Evolutionary conservation across 2,113 vertebrate species (phyloP), one percentile per base, ranked within the genome.

Genomic region (Vanacampus margaritifer): DNA sequence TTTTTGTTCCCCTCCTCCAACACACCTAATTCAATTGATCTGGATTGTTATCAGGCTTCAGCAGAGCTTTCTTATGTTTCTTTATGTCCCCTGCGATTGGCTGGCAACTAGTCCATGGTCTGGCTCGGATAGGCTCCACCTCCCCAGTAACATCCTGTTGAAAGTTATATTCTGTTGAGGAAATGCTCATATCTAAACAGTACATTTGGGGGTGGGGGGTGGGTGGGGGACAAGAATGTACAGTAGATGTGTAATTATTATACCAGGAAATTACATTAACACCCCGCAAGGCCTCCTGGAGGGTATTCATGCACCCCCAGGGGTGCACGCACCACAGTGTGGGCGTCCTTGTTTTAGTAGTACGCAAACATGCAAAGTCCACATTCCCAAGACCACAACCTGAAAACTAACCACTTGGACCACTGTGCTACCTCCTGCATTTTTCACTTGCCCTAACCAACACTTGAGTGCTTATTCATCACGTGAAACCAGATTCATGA

Each of bases 401-500:
- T 6, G 14, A 19, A 28, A 54, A 3, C 51, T 26, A 54, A 54
- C 51, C 24, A 56, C 53, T 32, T 56, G 24, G 24, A 56, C 26
- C 26, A 57, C 54, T 32, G 26, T 57, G 26, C 6, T 60, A 16
- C 35, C 24, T 13, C 21, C 13, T 56, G 24, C 14, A 19, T 32
- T 41, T 61, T 39, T 21, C 32, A n/a, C 57, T 36, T 35, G 56
- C 23, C 43, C n/a, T 41, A 62, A 26, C 13, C 54, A 14, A 57
- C 24, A 54, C 24, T 17, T 17, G 26, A 57, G 26, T 57, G 54
- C 54, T 43, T 41, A 43, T 62, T 62, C 60, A 24, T 62, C 60
- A 26, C 74, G 64, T 76, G 72, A 73, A 79, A 62, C 72, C 62
- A 68, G 54, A 54, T 50, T 64, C 45, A 53, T 62, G 72, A 75